Conservation (phyloP, 2,888 invertebrate genomes). For the Caenorhabditis afra region DNA sequence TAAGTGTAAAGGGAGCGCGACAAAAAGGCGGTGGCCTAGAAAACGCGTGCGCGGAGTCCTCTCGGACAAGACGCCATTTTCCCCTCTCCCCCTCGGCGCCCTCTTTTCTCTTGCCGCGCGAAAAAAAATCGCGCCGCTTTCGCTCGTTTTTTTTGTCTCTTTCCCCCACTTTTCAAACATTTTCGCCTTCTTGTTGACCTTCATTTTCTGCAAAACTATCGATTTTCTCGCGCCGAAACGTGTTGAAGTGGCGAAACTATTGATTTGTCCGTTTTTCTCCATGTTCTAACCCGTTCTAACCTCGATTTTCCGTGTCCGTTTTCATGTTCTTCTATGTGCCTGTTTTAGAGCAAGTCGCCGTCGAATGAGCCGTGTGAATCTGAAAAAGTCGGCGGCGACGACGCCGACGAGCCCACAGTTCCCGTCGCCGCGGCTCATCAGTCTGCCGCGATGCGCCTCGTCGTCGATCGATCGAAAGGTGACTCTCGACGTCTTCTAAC, state of each 20-base stretch:
- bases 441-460: slow-evolving; percentile 49
- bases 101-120: neutral
- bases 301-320: no score
- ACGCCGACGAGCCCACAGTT: slow-evolving; percentile 39
- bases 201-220: slow-evolving; percentile 23
- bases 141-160: slow-evolving; percentile 15
- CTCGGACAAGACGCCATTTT: no score
- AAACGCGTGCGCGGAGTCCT: neutral
- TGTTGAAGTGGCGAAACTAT: slow-evolving; percentile 5
- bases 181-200: slow-evolving; percentile 53
- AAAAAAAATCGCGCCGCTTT: slow-evolving; percentile 23
- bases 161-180: slow-evolving; percentile 9
- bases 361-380: slow-evolving; percentile 43
- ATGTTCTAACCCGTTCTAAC: no score
- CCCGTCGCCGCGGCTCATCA: slow-evolving; percentile 39
- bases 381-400: slow-evolving; percentile 46
- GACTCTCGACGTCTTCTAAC: slow-evolving; percentile 10
- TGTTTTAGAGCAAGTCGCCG: neutral
- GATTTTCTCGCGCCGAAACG: slow-evolving; percentile 22
- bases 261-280: no score
- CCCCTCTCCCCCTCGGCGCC: no score
- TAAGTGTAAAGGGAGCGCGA: slow-evolving; percentile 21
- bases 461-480: slow-evolving; percentile 58
- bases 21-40: slow-evolving; percentile 25
- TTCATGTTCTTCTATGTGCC: neutral